Evolutionary conservation across 2,888 invertebrate species (phyloP), one percentile per base, ranked within the genome.

Genomic region (Troides aeacus): DNA sequence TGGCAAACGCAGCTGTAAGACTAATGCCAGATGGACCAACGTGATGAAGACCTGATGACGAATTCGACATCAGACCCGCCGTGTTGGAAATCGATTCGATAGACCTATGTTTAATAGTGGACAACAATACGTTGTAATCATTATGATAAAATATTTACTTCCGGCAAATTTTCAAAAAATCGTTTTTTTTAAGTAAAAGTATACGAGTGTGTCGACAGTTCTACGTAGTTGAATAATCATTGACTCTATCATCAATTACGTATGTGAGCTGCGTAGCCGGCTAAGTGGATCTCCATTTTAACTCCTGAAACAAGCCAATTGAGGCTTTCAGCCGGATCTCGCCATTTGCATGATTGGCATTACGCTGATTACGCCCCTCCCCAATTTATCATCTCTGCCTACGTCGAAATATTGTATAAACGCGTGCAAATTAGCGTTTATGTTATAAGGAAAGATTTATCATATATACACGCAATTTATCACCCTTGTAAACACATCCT

Each of bases 251-350:
- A 87, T 88, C 88, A 86, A 89, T 91, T 90, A 89, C 89, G 90
- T 91, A 91, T 91, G 91, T 90, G 89, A 87, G 91, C 76, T 86
- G 90, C 91, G 92, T 91, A 87, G 81, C 84, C 83, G 85, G 84
- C 88, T 92, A 92, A 92, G 90, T 92, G 92, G 91, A 91, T 92
- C 91, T 91, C 88, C 91, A 92, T 92, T 92, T 92, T 92, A 92
- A 92, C 92, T 92, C 91, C 91, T 92, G 92, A 91, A 92, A 92
- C 92, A 90, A 91, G 89, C 89, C 88, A 86, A 89, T 89, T 88
- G 89, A 88, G 87, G 92, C 91, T 92, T 91, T 92, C 92, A 92
- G 90, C 88, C 83, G 91, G 88, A 90, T 90, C 91, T 91, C 92
- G 87, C 81, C 88, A 92, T 92, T 92, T 92, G 91, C 92, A 92